phyloP scores from a whole-genome alignment of 2,888 invertebrate genomes.

The Noctua comes region DNA sequence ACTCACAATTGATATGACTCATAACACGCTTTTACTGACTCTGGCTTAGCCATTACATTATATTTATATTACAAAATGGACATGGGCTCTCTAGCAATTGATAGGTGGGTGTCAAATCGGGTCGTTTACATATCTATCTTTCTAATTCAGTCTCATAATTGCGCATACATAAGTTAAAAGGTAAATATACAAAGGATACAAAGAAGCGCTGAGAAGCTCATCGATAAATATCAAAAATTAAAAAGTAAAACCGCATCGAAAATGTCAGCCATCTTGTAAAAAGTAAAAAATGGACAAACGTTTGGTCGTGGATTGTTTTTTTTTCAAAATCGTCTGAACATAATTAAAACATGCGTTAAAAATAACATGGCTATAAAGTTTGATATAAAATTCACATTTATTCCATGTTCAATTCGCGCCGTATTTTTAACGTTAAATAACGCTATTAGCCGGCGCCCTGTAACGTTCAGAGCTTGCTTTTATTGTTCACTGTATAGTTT shows the following conservation, averaged over 20 bases:
- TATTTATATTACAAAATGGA: conserved; percentile 65
- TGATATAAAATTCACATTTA: conserved; percentile 43
- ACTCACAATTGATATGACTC: conserved; percentile 38
- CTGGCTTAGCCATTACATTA: conserved; percentile 58
- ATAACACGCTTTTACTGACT: conserved; percentile 44
- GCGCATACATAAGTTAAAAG: conserved; percentile 84
- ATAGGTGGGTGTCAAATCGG: conserved; percentile 71
- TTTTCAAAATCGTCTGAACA: conserved; percentile 22
- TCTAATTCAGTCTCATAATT: conserved; percentile 89
- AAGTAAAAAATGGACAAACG: conserved; percentile 26
- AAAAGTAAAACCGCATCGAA: conserved; percentile 50
- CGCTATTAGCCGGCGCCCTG: conserved; percentile 8
- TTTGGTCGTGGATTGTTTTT: conserved; percentile 42
- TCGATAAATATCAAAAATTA: conserved; percentile 40
- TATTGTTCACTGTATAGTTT: conserved; percentile 38
- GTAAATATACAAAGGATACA: conserved; percentile 69
- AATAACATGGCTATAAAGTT: conserved; percentile 44
- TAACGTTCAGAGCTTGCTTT: conserved; percentile 30
- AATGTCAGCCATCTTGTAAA: conserved; percentile 45
- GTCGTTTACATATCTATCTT: conserved; percentile 77
- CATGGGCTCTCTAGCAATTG: conserved; percentile 69
- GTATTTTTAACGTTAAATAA: conserved; percentile 44
- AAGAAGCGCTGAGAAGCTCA: conserved; percentile 68
- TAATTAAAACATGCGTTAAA: conserved; percentile 39
- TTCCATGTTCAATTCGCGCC: conserved; percentile 19